Base-by-base conservation (phyloP, 2,888 invertebrate species). In the Drosophila yooni region DNA sequence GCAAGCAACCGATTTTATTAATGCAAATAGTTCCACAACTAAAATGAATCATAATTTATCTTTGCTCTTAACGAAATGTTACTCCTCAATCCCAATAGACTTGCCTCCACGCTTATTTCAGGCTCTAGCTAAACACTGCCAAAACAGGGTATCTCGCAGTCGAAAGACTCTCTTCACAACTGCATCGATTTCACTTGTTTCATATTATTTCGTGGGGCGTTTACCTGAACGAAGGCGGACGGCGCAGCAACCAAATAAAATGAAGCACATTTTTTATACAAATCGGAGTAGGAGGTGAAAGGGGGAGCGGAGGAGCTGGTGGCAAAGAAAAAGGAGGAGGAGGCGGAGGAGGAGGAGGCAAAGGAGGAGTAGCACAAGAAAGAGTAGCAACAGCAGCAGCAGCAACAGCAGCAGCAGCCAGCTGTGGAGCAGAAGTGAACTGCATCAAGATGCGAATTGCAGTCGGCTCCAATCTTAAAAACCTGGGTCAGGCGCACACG, bases 231-330 rank as follows among this genome's bases (percentile, higher is more conserved):
- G 82, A 86, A 87, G 90, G 90, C 91, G 91, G 88, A 86, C 85
- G 88, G 79, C 74, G 62, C 67, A 76, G 89, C 90, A 81, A 58
- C 76, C 91, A 91, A 92, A 92, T 90, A 90, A 92, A 91, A 92
- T 85, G 90, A 87, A 92, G 88, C 92, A 91, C 91, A 90, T 92
- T 92, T 91, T 78, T 90, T 82, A 88, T 86, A 80, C 82, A 79
- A 82, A 81, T 78, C 81, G 74, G 64, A 70, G 76, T 77, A 34
- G 53, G 71, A 36, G 74, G 31, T 31, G 52, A 54, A 10, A 15
- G 38, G 43, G 21, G 50, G 11, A 15, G 40, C 13, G 25, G 21
- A 11, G 46, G 51, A 33, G 68, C 27, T 34, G 46, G 31, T 25
- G 31, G 40, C 25, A 52, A 21, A 18, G 53, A 6, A 34, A 46